Conservation (phyloP, 2,797 vertebrate genomes). For the Champsocephalus gunnari region DNA sequence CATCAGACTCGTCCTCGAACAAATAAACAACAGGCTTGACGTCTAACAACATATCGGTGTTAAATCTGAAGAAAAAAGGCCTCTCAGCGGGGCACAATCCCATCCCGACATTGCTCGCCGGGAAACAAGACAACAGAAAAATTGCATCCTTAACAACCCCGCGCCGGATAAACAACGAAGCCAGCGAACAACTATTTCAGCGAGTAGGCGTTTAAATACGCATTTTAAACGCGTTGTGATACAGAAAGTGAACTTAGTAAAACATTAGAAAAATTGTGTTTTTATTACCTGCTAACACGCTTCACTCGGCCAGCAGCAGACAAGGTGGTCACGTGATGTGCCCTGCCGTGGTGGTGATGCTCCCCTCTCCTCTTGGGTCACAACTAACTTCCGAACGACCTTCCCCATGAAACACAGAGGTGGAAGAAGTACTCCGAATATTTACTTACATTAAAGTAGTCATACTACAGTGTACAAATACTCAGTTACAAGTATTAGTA, state of each 20-base stretch:
- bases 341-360: conserved; percentile 72
- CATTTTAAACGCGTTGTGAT: background rate
- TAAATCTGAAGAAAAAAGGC: conserved; percentile 68
- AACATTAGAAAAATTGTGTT: conserved; percentile 60
- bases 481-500: no score
- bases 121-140: conserved; percentile 80
- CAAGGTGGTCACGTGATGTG: conserved; percentile 85
- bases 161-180: background rate
- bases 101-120: conserved; percentile 79
- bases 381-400: conserved; percentile 15
- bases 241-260: conserved; percentile 19
- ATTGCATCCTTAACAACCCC: conserved; percentile 51
- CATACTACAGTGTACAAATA: no score
- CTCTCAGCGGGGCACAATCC: conserved; percentile 73
- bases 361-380: conserved; percentile 52
- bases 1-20: background rate
- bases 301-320: conserved; percentile 86
- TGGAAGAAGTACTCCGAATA: no score
- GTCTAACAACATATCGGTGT: conserved; percentile 50
- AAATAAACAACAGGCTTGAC: conserved; percentile 13
- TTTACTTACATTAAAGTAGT: no score
- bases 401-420: background rate
- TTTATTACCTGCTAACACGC: conserved; percentile 88
- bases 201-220: background rate
- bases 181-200: background rate